Percentiles rank a stretch among this genome's conserved stretches.
Conservation (phyloP, 2,797 vertebrate genomes). For the Notamacropus eugenii region DNA sequence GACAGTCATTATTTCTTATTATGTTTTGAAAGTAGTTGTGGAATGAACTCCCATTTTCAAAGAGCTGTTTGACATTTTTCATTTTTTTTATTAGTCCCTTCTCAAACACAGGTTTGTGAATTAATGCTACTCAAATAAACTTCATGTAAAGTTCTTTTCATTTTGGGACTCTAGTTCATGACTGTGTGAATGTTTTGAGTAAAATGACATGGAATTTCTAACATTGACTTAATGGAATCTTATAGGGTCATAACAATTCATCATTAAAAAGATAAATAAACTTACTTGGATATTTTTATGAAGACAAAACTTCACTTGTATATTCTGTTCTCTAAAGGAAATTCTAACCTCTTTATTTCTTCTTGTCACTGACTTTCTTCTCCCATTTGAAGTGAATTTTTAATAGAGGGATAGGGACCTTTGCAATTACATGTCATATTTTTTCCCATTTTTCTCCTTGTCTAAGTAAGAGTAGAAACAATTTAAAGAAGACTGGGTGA, state of each 20-base stretch:
- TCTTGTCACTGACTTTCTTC: neutral
- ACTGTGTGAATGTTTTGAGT: neutral
- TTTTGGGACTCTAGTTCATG: neutral
- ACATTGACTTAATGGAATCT: constrained; percentile 50
- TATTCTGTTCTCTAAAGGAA: neutral
- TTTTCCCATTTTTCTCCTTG: neutral
- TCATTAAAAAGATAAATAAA: constrained; percentile 32
- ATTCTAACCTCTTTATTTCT: neutral
- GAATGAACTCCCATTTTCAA: neutral
- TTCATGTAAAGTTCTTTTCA: neutral
- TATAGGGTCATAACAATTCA: neutral
- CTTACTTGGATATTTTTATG: neutral
- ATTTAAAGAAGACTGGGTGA: neutral
- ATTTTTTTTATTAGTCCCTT: neutral
- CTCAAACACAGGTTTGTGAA: constrained; percentile 27
- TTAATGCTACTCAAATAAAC: neutral
- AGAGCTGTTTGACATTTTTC: neutral
- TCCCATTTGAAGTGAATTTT: constrained; percentile 3
- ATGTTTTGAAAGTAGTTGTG: neutral
- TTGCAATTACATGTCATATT: neutral
- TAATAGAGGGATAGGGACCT: neutral
- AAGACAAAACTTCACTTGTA: neutral
- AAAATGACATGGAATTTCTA: neutral
- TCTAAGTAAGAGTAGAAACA: neutral
- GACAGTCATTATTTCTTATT: neutral